Percentiles rank a stretch among this genome's conserved stretches.
phyloP scores from a whole-genome alignment of 2,888 invertebrate genomes.

The Agriopis aurantiaria region DNA sequence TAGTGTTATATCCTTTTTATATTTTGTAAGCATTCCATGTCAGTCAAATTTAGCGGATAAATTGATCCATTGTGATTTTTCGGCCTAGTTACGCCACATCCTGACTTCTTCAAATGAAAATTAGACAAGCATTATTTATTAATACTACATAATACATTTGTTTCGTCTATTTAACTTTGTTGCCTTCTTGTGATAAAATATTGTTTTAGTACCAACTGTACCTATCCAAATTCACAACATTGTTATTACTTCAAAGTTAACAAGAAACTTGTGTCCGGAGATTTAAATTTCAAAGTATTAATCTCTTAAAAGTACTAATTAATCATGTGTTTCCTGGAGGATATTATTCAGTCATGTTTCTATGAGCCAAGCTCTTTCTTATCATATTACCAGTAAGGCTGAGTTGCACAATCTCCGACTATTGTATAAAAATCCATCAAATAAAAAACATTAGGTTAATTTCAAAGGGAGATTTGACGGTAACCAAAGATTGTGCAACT shows the following conservation, averaged over 20 bases:
- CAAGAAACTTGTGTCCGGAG: conserved; percentile 5
- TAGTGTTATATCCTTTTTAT: conserved; percentile 5
- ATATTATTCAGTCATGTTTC: conserved; percentile 9
- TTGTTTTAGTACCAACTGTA: not conserved
- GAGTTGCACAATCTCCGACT: not conserved
- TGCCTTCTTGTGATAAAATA: not conserved
- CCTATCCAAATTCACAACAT: not conserved
- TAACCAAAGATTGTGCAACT: conserved; percentile 12
- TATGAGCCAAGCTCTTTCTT: conserved; percentile 29
- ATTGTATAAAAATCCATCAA: not conserved
- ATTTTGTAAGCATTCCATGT: conserved; percentile 27
- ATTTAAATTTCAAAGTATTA: conserved; percentile 9
- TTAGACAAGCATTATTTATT: not conserved
- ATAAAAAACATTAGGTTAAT: not conserved
- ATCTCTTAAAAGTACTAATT: too few relatives aligned
- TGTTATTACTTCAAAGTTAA: conserved; percentile 2
- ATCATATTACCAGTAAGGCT: not conserved
- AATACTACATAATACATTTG: not conserved
- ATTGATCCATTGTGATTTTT: conserved; percentile 8
- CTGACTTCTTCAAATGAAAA: not conserved
- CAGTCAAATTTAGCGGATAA: conserved; percentile 5
- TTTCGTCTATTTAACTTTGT: not conserved
- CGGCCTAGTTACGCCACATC: conserved; percentile 7
- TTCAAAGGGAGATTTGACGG: not conserved
- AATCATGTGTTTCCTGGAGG: conserved; percentile 1